Conservation (phyloP, 2,888 invertebrate genomes). For the Pollenia amentaria region DNA sequence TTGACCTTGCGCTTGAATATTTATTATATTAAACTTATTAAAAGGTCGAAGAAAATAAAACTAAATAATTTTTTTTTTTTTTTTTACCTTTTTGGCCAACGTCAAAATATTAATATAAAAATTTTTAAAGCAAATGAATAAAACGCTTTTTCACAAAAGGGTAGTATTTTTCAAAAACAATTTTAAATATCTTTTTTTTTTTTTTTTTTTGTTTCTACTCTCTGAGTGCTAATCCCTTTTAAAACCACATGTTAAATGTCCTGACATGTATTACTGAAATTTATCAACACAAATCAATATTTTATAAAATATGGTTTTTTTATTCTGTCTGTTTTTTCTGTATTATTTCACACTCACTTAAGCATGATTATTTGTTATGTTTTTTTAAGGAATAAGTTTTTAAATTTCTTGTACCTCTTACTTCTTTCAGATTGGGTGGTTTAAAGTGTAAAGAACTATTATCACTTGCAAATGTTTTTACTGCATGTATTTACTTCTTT, state of each 20-base stretch:
- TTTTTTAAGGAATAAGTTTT: constrained; percentile 24
- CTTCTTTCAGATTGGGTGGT: neutral
- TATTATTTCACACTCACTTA: constrained; percentile 61
- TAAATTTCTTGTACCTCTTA: neutral
- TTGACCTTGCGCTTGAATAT: too few relatives aligned
- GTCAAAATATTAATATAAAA: too few relatives aligned
- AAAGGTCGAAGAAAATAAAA: too few relatives aligned
- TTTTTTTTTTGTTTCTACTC: neutral
- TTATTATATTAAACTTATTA: too few relatives aligned
- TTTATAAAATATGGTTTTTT: neutral
- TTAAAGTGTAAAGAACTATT: constrained; percentile 36
- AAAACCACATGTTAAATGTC: constrained; percentile 26
- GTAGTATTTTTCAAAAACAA: neutral
- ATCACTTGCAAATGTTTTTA: constrained; percentile 37
- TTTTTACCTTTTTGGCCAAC: too few relatives aligned
- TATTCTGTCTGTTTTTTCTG: constrained; percentile 11
- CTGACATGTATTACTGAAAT: constrained; percentile 13
- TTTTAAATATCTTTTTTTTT: neutral
- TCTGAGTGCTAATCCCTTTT: neutral
- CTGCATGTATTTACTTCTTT: constrained; percentile 12
- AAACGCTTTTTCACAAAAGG: too few relatives aligned
- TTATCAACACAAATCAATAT: constrained; percentile 30
- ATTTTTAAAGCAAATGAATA: too few relatives aligned
- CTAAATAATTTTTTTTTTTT: too few relatives aligned
- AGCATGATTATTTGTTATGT: constrained; percentile 48